A percentile compares a stretch with the other conserved stretches of the same genome.
Evolutionary conservation across 92 coral and sea anemone genomes (phyloP).

Genomic region (Heliopora coerulea): DNA sequence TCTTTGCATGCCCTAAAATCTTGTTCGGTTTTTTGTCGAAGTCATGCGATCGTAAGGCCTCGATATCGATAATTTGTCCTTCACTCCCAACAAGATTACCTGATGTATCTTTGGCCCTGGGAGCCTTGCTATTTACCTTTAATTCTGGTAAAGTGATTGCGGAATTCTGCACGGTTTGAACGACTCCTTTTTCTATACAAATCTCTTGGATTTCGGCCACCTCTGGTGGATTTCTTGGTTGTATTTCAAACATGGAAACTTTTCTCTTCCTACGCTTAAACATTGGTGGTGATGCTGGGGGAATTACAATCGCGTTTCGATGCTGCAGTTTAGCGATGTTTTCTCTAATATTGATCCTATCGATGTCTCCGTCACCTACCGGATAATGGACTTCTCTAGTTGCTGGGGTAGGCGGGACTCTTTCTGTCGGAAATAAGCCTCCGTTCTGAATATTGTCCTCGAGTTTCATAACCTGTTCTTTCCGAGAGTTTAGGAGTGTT

Average conservation of each 20-base stretch:
- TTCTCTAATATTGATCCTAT: too few species aligned
- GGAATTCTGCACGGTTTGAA: background rate
- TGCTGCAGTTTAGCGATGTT: background rate
- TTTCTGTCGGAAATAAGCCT: too few species aligned
- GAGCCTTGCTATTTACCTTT: background rate
- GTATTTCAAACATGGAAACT: slow-evolving; percentile 19
- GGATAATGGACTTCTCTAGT: too few species aligned
- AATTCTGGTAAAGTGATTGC: slow-evolving; percentile 13
- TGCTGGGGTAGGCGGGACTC: too few species aligned
- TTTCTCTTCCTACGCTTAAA: background rate
- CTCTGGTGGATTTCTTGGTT: background rate
- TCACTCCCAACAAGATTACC: background rate
- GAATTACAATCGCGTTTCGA: background rate
- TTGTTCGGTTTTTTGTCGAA: too few species aligned
- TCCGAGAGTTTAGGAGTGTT: too few species aligned
- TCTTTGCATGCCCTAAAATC: too few species aligned
- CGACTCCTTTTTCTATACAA: slow-evolving; percentile 10
- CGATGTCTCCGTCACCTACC: too few species aligned
- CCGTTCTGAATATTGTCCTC: too few species aligned
- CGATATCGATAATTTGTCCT: background rate
- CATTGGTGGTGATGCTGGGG: background rate
- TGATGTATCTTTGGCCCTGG: background rate
- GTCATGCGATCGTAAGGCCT: background rate
- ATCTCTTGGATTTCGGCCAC: slow-evolving; percentile 19
- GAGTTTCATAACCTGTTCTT: too few species aligned